Evolutionary conservation across 1,140 invertebrate species (phyloP).

Genomic region (Trichogramma pretiosum): DNA sequence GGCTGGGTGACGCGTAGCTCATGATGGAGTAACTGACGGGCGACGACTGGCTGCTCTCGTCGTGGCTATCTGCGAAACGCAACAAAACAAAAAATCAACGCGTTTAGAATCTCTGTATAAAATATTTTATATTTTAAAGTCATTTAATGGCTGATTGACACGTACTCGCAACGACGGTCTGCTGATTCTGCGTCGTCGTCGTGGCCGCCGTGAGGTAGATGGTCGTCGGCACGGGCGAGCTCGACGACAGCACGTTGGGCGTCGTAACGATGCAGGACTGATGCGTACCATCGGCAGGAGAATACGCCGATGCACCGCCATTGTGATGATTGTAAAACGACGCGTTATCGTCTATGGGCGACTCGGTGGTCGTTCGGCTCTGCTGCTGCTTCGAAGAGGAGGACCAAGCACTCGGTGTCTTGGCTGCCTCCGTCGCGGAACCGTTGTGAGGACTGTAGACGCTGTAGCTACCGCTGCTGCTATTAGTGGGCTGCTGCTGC

Average conservation of each 20-base stretch:
- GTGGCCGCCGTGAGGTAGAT: constrained; percentile 27
- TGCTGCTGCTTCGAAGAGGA: constrained; percentile 27
- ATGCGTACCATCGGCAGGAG: constrained; percentile 40
- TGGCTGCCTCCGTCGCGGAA: constrained; percentile 44
- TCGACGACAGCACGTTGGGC: constrained; percentile 41
- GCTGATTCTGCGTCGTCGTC: background rate
- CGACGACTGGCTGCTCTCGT: constrained; percentile 58
- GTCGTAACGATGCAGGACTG: constrained; percentile 65
- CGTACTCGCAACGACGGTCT: no score
- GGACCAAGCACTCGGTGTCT: constrained; percentile 34
- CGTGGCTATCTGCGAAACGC: constrained; percentile 31
- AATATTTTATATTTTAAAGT: no score
- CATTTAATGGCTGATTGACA: no score
- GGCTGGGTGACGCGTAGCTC: constrained; percentile 46
- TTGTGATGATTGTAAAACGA: constrained; percentile 30
- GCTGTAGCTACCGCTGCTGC: no score
- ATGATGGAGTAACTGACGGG: constrained; percentile 68
- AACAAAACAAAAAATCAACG: no score
- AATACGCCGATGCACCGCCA: constrained; percentile 32
- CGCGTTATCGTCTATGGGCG: constrained; percentile 31
- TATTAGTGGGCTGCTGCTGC: constrained; percentile 50
- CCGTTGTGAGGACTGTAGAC: constrained; percentile 52
- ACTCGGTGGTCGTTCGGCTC: background rate
- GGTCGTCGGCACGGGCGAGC: constrained; percentile 27
- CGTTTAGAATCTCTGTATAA: no score